phyloP scores from a whole-genome alignment of 2,113 vertebrate species.

The Cyrtonyx montezumae region DNA sequence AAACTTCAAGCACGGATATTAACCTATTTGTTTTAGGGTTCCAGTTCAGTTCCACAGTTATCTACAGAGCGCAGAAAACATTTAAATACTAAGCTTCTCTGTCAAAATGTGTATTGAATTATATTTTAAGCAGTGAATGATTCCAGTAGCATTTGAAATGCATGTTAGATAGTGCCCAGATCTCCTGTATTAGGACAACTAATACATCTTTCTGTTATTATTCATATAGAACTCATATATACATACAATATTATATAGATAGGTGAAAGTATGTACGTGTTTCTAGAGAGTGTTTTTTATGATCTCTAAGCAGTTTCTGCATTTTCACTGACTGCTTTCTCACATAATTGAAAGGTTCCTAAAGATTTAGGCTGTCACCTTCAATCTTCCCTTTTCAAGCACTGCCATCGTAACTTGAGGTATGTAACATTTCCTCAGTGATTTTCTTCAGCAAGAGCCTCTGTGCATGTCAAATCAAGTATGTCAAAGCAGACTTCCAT shows the following conservation, averaged over 20 bases:
- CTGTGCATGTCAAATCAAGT: slow-evolving; percentile 70
- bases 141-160: neutral
- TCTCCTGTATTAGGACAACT: neutral
- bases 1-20: accelerated
- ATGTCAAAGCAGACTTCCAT: slow-evolving; percentile 71
- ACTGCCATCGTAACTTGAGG: slow-evolving; percentile 64
- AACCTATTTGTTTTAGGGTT: neutral
- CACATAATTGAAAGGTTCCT: slow-evolving; percentile 65
- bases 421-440: slow-evolving; percentile 61
- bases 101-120: neutral
- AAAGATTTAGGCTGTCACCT: slow-evolving; percentile 53
- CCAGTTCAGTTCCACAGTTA: neutral
- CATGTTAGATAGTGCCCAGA: neutral
- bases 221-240: neutral
- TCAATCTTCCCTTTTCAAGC: slow-evolving; percentile 54
- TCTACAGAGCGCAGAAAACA: neutral
- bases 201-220: neutral
- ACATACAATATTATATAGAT: neutral
- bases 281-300: neutral
- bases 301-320: slow-evolving; percentile 20
- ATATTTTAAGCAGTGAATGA: neutral
- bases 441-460: slow-evolving; percentile 47
- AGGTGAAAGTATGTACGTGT: neutral
- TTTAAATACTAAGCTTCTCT: neutral
- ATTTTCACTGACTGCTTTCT: slow-evolving; percentile 50